phyloP scores from a whole-genome alignment of 2,797 vertebrate species.

The Poeciliopsis gracilis region DNA sequence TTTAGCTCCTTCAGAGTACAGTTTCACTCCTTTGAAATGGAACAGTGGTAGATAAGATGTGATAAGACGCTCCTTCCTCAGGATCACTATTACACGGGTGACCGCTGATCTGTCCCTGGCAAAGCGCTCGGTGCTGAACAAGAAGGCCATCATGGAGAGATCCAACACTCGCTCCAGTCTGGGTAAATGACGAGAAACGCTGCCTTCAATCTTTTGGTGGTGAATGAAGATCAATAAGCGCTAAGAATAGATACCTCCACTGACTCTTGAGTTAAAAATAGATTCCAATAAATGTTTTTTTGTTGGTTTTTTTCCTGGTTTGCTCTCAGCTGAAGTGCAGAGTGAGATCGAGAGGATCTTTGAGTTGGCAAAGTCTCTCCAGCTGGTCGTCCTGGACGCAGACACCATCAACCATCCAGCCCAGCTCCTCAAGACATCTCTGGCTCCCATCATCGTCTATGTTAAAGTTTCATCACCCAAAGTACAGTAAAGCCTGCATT shows the following conservation, averaged over 20 bases:
- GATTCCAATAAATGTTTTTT: constrained; percentile 3
- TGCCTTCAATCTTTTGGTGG: constrained; percentile 33
- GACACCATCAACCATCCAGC: constrained; percentile 97
- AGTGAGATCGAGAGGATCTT: constrained; percentile 98
- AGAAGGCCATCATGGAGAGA: constrained; percentile 95
- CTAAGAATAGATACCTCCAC: constrained; percentile 50
- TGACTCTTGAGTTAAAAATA: neutral
- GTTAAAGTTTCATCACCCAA: constrained; percentile 98
- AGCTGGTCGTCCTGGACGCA: constrained; percentile 93
- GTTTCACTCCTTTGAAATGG: constrained; percentile 54
- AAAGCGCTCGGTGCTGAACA: constrained; percentile 95
- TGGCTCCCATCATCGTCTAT: constrained; percentile 95
- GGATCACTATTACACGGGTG: constrained; percentile 96
- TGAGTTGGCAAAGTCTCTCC: constrained; percentile 94
- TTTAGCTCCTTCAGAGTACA: constrained; percentile 53
- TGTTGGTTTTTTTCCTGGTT: constrained; percentile 7
- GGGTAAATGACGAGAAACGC: constrained; percentile 79
- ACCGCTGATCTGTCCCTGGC: constrained; percentile 96
- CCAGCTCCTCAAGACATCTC: constrained; percentile 94
- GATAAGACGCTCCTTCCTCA: constrained; percentile 68
- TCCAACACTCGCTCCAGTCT: constrained; percentile 95
- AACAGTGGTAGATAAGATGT: constrained; percentile 61
- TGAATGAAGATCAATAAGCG: constrained; percentile 49
- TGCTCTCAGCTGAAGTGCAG: constrained; percentile 90
- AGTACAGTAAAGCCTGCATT: constrained; percentile 69